Base-by-base conservation (phyloP, 1,140 invertebrate species). In the Venturia canescens region DNA sequence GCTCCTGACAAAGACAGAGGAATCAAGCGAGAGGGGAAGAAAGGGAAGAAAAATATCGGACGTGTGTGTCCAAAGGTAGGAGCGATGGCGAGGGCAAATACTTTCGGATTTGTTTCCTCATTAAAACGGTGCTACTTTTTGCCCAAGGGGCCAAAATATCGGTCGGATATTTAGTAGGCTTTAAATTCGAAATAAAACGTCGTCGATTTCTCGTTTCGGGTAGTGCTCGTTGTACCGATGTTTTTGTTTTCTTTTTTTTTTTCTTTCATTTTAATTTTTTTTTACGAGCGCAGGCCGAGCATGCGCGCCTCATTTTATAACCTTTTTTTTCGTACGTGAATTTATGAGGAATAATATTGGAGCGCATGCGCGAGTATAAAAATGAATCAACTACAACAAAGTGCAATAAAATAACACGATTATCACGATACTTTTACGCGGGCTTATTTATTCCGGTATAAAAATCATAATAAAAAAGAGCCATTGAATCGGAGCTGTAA, bases 51-150 rank as follows among this genome's bases (percentile, higher is more conserved):
- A 44, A 44, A 44, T 44, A 11, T 44, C 13, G 7, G 13, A 44
- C 5, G 38, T 44, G 38, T 44, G 38, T 44, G 38, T 44, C 38
- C 38, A 44, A 44, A 44, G 38, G 38, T 53, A 53, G 16, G 50
- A n/a, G 16, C n/a, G 50, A 53, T 53, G 50, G 50, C 50, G 18
- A 53, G 18, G n/a, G 50, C 50, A 21, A 53, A 53, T 53, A 53
- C 50, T 53, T 53, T 53, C 50, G 50, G 50, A 53, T 53, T 53
- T 53, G 50, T 53, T 53, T 21, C 50, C 50, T 53, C 50, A 53
- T 53, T 53, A 53, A 53, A 53, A 53, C n/a, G 18, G 50, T 53
- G 50, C 50, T 53, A 53, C 50, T 53, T 21, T 1, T 53, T 53
- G 50, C 50, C 50, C 50, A 53, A 53, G 50, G 50, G 18, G n/a